Evolutionary conservation across 2,113 vertebrate species (phyloP).

Genomic region (Phyllostomus discolor): DNA sequence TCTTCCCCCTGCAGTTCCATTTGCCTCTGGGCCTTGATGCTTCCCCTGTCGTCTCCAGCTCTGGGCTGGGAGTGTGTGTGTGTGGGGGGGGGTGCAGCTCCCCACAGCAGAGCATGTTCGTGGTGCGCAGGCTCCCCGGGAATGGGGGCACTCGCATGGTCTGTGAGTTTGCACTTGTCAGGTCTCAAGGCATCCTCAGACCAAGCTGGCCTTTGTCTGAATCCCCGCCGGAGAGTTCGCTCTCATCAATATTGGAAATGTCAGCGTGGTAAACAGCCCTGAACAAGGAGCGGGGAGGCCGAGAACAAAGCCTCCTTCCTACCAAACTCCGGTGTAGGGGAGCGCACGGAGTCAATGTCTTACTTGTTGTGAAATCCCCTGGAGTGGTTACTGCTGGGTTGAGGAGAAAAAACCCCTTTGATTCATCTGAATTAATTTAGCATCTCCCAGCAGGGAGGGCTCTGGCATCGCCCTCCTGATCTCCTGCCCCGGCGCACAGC

Average conservation of each 20-base stretch:
- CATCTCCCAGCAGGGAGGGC: slow-evolving; percentile 50
- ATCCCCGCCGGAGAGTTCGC: slow-evolving; percentile 4
- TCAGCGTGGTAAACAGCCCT: slow-evolving; percentile 46
- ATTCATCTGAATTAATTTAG: slow-evolving; percentile 74
- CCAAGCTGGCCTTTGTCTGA: slow-evolving; percentile 13
- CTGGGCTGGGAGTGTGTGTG: not conserved
- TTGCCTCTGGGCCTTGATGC: not conserved
- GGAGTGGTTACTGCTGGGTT: not conserved
- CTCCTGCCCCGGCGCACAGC: not conserved
- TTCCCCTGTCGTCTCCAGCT: not conserved
- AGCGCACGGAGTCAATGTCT: slow-evolving; percentile 28
- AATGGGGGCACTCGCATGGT: not conserved
- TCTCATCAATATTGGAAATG: slow-evolving; percentile 40
- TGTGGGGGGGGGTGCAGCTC: not conserved
- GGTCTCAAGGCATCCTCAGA: not conserved
- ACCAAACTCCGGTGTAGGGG: not conserved
- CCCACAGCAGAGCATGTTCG: not conserved
- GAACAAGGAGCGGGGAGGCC: not conserved
- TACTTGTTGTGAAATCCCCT: slow-evolving; percentile 30
- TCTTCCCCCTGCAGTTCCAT: not conserved
- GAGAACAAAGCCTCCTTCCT: slow-evolving; percentile 51
- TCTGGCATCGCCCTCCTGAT: slow-evolving; percentile 30
- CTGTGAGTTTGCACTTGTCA: not conserved
- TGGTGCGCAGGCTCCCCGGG: not conserved
- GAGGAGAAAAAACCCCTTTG: not conserved